A percentile compares a stretch with the other conserved stretches of the same genome.
Evolutionary conservation across 2,797 vertebrate genomes (phyloP).

Genomic region (Sciurus carolinensis): DNA sequence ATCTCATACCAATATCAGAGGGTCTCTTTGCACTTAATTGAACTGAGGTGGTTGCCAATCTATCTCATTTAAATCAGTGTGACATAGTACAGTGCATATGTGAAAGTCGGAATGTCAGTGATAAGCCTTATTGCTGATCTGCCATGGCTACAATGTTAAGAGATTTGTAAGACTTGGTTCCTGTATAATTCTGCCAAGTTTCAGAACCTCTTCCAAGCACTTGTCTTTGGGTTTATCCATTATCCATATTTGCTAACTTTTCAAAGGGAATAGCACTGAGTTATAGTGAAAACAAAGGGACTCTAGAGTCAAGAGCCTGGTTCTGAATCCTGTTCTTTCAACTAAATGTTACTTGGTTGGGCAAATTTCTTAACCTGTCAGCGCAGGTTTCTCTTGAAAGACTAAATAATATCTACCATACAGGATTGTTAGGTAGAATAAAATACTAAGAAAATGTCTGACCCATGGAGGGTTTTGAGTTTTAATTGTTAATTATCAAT

Average conservation of each 20-base stretch:
- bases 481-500: not conserved
- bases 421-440: not conserved
- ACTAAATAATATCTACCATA: too few species aligned
- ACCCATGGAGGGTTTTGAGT: not conserved
- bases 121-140: not conserved
- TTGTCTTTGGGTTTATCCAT: not conserved
- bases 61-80: not conserved
- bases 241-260: not conserved
- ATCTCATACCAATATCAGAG: not conserved
- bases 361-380: not conserved
- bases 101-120: not conserved
- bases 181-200: not conserved
- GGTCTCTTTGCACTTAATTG: conserved; percentile 12
- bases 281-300: not conserved
- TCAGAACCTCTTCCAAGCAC: not conserved
- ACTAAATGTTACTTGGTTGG: not conserved
- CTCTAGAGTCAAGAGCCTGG: not conserved
- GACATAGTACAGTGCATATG: not conserved
- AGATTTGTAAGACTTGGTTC: not conserved
- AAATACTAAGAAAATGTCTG: not conserved
- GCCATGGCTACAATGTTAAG: not conserved
- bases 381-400: not conserved
- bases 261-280: not conserved
- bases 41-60: not conserved
- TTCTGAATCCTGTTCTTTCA: not conserved